Evolutionary conservation across 2,888 invertebrate species (phyloP), one percentile per base, ranked within the genome.

Genomic region (Dolichopus griseipennis): DNA sequence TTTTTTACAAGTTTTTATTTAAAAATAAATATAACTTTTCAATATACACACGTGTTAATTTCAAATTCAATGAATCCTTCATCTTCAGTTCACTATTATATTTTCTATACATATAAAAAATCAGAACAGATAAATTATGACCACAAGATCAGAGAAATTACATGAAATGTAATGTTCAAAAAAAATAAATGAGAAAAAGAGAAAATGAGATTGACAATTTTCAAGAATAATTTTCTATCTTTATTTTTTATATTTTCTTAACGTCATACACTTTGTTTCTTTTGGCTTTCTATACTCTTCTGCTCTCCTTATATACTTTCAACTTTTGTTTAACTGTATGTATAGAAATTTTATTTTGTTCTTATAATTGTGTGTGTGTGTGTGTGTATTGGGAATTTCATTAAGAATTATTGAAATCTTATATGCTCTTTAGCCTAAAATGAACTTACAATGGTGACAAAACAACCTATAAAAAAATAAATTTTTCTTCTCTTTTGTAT

Each of bases 31-130:
- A 41, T 6, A 41, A 41, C 15, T 5, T 18, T 12, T 52, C 43
- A 43, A 6, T 18, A 8, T 37, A 37, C 37, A 37, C 37, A 37
- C 37, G 37, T 37, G 37, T 52, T 52, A 52, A 12, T 52, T 52
- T 52, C 52, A 18, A 52, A 52, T n/a, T 52, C 52, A 52, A 52
- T 52, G 52, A 52, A 52, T 52, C 52, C n/a, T 52, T 52, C 52
- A 52, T 18, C 18, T n/a, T 52, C 52, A 52, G 52, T 18, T 12
- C 12, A 18, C 52, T 52, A 52, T 52, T 12, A 1, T 52, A 4
- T 6, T 52, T 2, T 15, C 15, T n/a, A n/a, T n/a, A n/a, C n/a
- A n/a, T n/a, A n/a, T n/a, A n/a, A n/a, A 52, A 52, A 15, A 18
- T 3, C 15, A 12, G 52, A 2, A 15, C 6, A 52, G 15, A 52